Base-by-base conservation (phyloP, 2,888 invertebrate species). In the Rhagophthalmus giganteus region DNA sequence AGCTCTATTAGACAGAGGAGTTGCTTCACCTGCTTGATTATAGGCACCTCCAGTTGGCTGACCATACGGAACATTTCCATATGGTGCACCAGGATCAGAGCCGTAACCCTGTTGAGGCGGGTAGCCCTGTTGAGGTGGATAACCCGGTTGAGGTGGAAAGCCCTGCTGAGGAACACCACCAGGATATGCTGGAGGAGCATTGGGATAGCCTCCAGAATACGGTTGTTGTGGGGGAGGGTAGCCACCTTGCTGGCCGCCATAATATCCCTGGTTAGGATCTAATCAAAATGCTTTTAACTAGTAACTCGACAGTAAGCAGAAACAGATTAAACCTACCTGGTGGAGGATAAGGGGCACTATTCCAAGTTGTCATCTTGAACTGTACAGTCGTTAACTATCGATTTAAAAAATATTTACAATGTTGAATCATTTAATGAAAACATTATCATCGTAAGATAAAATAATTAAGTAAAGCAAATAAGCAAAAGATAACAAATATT, bases 11-110 rank as follows among this genome's bases (percentile, higher is more conserved):
- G 63, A 65, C 61, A 71, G 65, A 56, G 71, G 69, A 55, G 65
- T 65, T 48, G 58, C 63, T 73, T 73, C 72, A 73, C 72, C 71
- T 72, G 66, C 65, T 63, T 67, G 66, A 47, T 39, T 57, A 44
- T 57, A 32, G 2, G 10, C 9, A 26, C 32, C 42, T 54, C 41
- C 34, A 3, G 61, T 37, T 32, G 59, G 73, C 48, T 73, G 73
- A 4, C 60, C 73, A 16, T 69, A 63, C 3, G 69, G 67, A 38
- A n/a, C 59, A 71, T 41, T 31, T 13, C 32, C 27, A 10, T 34
- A 42, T 5, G 30, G 39, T 15, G 33, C 46, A 13, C n/a, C n/a
- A n/a, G n/a, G n/a, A n/a, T n/a, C n/a, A n/a, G n/a, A n/a, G n/a
- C n/a, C n/a, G n/a, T n/a, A n/a, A n/a, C n/a, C n/a, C n/a, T n/a